Percentiles rank a stretch among this genome's conserved stretches.
phyloP scores from a whole-genome alignment of 2,797 vertebrate species.

The Paratrypauchen microcephalus region DNA sequence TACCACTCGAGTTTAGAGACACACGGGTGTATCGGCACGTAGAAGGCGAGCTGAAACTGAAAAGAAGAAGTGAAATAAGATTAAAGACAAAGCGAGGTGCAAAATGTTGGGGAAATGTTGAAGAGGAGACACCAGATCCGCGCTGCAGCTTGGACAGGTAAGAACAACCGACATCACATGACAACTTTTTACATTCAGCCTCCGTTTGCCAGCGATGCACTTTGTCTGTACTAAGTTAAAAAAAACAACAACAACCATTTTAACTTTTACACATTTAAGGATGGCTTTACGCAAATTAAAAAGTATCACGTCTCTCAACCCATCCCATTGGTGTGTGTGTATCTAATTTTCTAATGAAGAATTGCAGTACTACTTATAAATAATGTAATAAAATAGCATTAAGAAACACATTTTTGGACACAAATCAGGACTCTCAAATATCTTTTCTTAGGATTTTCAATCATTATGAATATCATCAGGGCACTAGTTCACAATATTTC shows the following conservation, averaged over 20 bases:
- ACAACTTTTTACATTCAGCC: slow-evolving; percentile 47
- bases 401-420: background rate
- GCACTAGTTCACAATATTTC: too few relatives aligned
- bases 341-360: too few relatives aligned
- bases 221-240: background rate
- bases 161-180: slow-evolving; percentile 6
- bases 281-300: background rate
- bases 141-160: slow-evolving; percentile 58
- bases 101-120: background rate
- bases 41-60: background rate
- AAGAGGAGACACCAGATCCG: slow-evolving; percentile 9
- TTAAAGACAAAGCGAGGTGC: slow-evolving; percentile 4
- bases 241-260: background rate
- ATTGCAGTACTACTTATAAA: too few relatives aligned
- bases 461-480: background rate
- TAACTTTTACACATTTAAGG: slow-evolving; percentile 3
- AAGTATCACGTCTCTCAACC: background rate
- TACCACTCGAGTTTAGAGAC: background rate
- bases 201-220: background rate
- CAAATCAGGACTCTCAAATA: background rate
- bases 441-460: background rate
- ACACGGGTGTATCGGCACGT: background rate
- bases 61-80: slow-evolving; percentile 3
- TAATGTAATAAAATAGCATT: too few relatives aligned
- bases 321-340: too few relatives aligned